Base-by-base conservation (phyloP, 92 coral and sea anemone genomes). In the Hydrozoanthus gracilis region DNA sequence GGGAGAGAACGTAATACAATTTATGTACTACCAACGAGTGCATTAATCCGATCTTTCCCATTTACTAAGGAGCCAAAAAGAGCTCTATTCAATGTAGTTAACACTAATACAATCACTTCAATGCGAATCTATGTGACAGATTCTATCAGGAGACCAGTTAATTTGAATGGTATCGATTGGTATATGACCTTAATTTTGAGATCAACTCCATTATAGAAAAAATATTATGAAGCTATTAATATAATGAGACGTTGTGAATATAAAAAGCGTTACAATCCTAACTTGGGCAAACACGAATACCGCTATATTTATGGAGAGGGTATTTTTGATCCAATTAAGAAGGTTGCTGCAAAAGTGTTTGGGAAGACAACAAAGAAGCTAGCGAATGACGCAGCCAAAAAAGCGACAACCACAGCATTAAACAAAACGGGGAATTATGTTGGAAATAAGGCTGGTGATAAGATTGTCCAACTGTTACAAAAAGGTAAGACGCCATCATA, bases 181-280 rank as follows among this genome's bases (percentile, higher is more conserved):
- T 56, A 83, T 47, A 70, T 51, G 39, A 51, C 79, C 6, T 54
- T 66, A 12, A 84, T 54, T 48, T 35, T 68, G 51, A 47, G 68
- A 7, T 82, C 68, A 49, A 44, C 56, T 47, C 74, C 51, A 7
- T 3, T 55, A 0, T 55, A 7, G 10, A 68, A 64, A 12, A 65
- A n/a, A n/a, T n/a, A n/a, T n/a, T n/a, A n/a, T n/a, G 48, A 67
- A 10, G 3, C 54, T 48, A 62, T n/a, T 44, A 47, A 44, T 67
- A 82, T 64, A 8, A 82, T 65, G 76, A 65, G 64, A 16, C 76
- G 77, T 2, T 51, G 77, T 67, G 86, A 82, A 82, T 82, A 44
- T 9, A 82, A 82, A 77, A 82, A 51, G 20, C 0, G 60, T 6
- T 82, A 66, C 35, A 39, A 82, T 66, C 77, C 86, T 3, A 51